Base-by-base conservation (phyloP, 1,140 invertebrate genomes). In the Lepidotrigona ventralis region DNA sequence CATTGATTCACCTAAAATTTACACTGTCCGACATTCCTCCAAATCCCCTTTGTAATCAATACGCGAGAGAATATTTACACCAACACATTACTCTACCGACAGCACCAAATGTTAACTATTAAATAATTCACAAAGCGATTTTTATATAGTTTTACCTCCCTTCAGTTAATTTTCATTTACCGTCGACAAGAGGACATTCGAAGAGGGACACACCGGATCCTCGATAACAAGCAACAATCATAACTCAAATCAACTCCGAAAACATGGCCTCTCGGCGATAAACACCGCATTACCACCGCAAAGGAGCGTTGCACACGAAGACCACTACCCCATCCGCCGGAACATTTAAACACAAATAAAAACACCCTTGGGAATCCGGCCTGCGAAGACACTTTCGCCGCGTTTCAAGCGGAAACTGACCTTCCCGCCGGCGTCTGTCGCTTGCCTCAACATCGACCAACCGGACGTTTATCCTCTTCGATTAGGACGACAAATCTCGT, bases 181-280 rank as follows among this genome's bases (percentile, higher is more conserved):
- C 33, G 33, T 39, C 33, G 33, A 39, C 33, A 0, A 8, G 9
- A 46, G 9, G 6, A 46, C 6, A 46, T 8, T 46, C 39, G 39
- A 8, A 8, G 6, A 39, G 11, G 2, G n/a, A 60, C 0, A 8
- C 21, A 39, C 29, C 1, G 0, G 8, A 1, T n/a, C 26, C 11
- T 19, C 23, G n/a, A 9, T 23, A 26, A 39, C 1, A 26, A 23
- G 39, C 19, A 46, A 60, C 23, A 26, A 75, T 63, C 29, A 1
- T 6, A n/a, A n/a, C 11, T 60, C 23, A 23, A 60, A n/a, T 14
- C 26, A 75, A 23, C 29, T 29, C 29, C 29, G 19, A 46, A 60
- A 60, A 75, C 73, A 60, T 23, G 60, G 54, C 53, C 73, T 58
- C 29, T 60, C 3, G 21, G 17, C 11, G 56, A 58, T 75, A 12